These are phyloP conservation scores for Neria commutata DNA, from an alignment of 2,888 invertebrate genomes.

Conservation along the genomic window DNA sequence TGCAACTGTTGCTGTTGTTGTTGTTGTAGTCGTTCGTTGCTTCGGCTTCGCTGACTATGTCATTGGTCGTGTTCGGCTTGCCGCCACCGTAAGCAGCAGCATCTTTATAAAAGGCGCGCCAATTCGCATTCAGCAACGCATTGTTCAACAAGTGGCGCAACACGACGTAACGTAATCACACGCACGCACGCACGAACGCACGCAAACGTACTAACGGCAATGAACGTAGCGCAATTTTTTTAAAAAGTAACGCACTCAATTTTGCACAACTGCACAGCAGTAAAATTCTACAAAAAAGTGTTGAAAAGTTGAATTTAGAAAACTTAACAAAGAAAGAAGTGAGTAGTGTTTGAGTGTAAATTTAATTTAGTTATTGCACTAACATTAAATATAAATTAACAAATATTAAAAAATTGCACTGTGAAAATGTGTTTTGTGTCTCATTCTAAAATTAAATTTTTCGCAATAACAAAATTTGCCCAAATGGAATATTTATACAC, in stretches of 20 bases:
- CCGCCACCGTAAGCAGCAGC: conserved; percentile 26
- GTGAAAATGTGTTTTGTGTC: no score
- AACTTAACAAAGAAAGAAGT: not conserved
- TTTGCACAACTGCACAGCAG: not conserved
- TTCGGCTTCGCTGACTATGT: conserved; percentile 9
- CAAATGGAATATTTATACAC: no score
- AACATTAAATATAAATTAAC: no score
- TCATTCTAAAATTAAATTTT: no score
- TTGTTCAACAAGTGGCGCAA: conserved; percentile 62
- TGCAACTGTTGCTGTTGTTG: conserved; percentile 23
- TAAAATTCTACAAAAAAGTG: not conserved
- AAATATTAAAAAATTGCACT: no score
- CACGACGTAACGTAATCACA: conserved; percentile 36
- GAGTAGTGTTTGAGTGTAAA: no score
- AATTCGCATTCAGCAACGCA: conserved; percentile 48
- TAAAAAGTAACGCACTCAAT: not conserved
- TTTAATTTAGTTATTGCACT: no score
- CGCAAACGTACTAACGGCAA: not conserved
- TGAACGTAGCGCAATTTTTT: not conserved
- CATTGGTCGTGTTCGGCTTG: not conserved
- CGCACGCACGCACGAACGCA: not conserved
- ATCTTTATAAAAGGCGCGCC: conserved; percentile 55
- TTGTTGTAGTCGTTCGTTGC: not conserved
- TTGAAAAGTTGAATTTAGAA: conserved; percentile 1
- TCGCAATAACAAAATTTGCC: no score